A percentile compares a stretch with the other conserved stretches of the same genome.
These are phyloP conservation scores for Crotalus viridis DNA, from an alignment of 2,113 vertebrate species.

Conservation along the genomic window DNA sequence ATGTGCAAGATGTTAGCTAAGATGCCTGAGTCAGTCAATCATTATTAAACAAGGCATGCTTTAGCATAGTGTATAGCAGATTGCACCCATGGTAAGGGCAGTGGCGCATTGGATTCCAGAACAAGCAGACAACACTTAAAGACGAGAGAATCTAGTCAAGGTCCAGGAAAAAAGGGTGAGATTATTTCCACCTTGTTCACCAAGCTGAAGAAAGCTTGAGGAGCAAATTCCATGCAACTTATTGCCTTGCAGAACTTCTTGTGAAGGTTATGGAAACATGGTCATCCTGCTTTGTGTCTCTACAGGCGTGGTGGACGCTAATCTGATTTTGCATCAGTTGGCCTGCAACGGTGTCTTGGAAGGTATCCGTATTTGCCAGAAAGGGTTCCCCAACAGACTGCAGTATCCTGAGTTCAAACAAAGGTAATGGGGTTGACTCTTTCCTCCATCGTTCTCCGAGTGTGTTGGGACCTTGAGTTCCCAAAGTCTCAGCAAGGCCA, in stretches of 20 bases:
- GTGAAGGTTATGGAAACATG: background rate
- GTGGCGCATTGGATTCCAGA: background rate
- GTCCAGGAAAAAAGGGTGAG: background rate
- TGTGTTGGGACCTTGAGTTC: background rate
- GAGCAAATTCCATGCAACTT: background rate
- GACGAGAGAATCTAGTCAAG: background rate
- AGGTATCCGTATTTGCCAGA: constrained; percentile 62
- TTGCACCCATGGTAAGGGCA: background rate
- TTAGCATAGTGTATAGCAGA: background rate
- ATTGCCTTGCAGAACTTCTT: background rate
- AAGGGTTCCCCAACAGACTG: constrained; percentile 63
- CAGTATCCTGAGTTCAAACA: constrained; percentile 62
- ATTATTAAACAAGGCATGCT: background rate
- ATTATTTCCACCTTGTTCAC: background rate
- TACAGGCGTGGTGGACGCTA: constrained; percentile 52
- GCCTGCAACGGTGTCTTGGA: constrained; percentile 57
- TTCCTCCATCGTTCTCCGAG: background rate
- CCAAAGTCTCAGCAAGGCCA: background rate
- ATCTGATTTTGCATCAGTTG: constrained; percentile 58
- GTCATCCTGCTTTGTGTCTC: background rate
- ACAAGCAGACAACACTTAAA: background rate
- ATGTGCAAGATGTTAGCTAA: background rate
- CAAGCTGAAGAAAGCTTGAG: background rate
- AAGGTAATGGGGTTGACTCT: constrained; percentile 17
- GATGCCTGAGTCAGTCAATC: background rate